These are phyloP conservation scores for Microcebus griseorufus DNA, from an alignment of 2,113 vertebrate species.

Conservation along the genomic window DNA sequence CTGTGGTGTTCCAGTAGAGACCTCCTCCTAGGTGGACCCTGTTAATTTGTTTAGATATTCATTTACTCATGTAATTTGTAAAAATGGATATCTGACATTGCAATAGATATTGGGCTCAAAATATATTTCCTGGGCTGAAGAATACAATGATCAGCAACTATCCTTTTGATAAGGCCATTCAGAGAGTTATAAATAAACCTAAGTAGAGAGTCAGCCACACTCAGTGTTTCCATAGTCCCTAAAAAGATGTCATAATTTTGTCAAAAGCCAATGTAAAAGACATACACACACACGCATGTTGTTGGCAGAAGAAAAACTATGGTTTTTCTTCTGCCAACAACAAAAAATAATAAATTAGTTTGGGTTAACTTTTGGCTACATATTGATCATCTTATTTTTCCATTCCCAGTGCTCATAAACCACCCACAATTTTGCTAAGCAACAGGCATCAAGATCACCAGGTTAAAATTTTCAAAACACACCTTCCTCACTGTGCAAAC, in stretches of 20 bases:
- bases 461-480: neutral
- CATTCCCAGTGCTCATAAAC: neutral
- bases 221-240: neutral
- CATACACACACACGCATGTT: no score
- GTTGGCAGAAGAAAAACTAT: no score
- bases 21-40: neutral
- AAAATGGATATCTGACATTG: neutral
- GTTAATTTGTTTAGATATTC: neutral
- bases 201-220: neutral
- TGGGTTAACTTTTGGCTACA: neutral
- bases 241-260: neutral
- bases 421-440: neutral
- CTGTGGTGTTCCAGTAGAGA: neutral
- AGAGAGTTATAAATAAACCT: neutral
- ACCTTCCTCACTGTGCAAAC: neutral
- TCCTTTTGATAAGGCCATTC: neutral
- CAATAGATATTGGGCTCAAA: neutral
- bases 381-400: neutral
- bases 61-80: neutral
- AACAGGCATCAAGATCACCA: neutral
- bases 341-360: neutral
- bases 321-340: neutral
- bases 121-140: neutral
- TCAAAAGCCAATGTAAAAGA: neutral
- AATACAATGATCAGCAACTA: neutral